These are phyloP conservation scores for Andrena minutula DNA, from an alignment of 2,888 invertebrate genomes.

Conservation along the genomic window DNA sequence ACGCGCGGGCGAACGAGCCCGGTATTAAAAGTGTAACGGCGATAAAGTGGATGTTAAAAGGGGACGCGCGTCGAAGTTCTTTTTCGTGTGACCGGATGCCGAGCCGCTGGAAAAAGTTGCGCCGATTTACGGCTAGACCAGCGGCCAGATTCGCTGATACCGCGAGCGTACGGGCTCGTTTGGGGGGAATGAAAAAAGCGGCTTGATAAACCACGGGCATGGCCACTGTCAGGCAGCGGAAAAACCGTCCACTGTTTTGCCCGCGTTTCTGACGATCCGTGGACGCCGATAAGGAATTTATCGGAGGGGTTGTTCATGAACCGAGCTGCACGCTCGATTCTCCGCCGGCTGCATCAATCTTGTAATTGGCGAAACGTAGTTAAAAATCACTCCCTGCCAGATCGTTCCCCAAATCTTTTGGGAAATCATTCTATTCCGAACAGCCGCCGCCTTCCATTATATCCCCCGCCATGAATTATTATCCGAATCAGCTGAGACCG, in stretches of 20 bases:
- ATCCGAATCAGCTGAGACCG: no score
- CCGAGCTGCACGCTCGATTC: neutral
- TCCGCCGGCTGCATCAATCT: neutral
- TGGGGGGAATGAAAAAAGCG: neutral
- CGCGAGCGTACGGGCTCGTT: neutral
- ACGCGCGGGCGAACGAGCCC: neutral
- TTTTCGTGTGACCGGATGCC: constrained; percentile 2
- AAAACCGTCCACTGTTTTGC: constrained; percentile 27
- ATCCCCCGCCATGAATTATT: no score
- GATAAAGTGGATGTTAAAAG: constrained; percentile 13
- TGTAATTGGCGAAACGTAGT: neutral
- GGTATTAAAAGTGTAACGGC: constrained; percentile 22
- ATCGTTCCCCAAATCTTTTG: neutral
- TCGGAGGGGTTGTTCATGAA: constrained; percentile 26
- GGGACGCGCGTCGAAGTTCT: neutral
- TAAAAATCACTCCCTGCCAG: neutral
- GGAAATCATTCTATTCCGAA: neutral
- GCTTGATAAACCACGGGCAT: constrained; percentile 48
- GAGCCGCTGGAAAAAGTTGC: constrained; percentile 4
- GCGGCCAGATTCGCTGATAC: constrained; percentile 27
- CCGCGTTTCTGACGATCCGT: constrained; percentile 8
- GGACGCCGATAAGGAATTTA: constrained; percentile 33
- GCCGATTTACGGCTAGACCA: constrained; percentile 34
- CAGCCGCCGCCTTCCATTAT: neutral
- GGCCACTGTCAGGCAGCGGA: constrained; percentile 29